A percentile compares a stretch with the other conserved stretches of the same genome.
phyloP scores from a whole-genome alignment of 2,888 invertebrate species.

The Ametastegia equiseti region DNA sequence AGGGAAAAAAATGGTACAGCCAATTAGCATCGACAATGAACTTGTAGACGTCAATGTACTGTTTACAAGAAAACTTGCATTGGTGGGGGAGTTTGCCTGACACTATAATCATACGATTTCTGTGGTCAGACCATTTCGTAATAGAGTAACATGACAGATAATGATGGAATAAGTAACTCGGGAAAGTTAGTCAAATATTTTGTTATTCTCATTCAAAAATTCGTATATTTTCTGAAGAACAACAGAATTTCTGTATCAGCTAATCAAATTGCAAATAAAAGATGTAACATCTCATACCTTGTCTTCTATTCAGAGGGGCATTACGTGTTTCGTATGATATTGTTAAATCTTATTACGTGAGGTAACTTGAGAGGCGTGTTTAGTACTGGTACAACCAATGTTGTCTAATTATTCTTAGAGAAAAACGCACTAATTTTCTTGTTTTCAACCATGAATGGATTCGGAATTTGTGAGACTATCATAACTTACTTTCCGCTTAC shows the following conservation, averaged over 20 bases:
- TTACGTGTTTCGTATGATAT: no score
- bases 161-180: not conserved
- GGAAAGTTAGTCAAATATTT: not conserved
- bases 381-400: no score
- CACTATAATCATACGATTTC: not conserved
- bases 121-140: not conserved
- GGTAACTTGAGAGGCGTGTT: no score
- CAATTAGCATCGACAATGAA: not conserved
- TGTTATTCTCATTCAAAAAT: not conserved
- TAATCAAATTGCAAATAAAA: no score
- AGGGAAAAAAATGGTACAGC: not conserved
- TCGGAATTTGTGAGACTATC: no score
- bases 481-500: not conserved
- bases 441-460: not conserved
- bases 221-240: not conserved
- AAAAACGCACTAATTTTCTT: not conserved
- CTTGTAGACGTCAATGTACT: constrained; percentile 20
- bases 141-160: not conserved
- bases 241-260: no score
- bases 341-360: no score
- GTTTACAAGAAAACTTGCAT: not conserved
- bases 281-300: no score
- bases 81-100: not conserved
- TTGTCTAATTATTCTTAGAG: no score
- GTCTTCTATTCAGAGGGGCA: no score